Base-by-base conservation (phyloP, 2,888 invertebrate genomes). In the Cinara cedri region DNA sequence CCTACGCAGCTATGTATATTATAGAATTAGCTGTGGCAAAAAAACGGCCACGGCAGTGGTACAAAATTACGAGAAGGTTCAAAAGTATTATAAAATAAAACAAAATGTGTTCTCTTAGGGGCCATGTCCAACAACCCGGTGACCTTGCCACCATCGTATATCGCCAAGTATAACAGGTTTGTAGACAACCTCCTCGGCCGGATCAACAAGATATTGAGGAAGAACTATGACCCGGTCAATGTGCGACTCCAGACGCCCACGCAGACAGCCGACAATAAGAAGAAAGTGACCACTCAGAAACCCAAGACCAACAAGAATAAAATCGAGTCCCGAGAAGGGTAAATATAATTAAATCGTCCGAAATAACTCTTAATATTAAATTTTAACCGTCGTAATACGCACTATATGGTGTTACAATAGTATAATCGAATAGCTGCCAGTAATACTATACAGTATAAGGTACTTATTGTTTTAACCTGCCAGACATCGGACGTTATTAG, bases 171-270 rank as follows among this genome's bases (percentile, higher is more conserved):
- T 87, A 95, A 95, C 87, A 89, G 91, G 83, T 94, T 94, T 86
- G 92, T 94, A 80, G 95, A 95, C 86, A 93, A 91, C 83, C 93
- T 94, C 83, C 88, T 94, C 82, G 90, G 90, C 81, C 89, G 93
- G 83, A 93, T 95, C 87, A 95, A 94, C 86, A 90, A 91, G 83
- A 92, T 94, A 81, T 87, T 95, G 82, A 89, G 91, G 70, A 89
- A 90, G 82, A 93, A 92, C 71, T 95, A 94, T 86, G 94, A 95
- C 85, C 94, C 94, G 0, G 94, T 95, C 81, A 91, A 92, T 82
- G 94, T 95, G 0, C 91, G 91, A 84, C 86, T 93, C 16, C 83
- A 84, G 71, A 88, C 88, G 0, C 88, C 88, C 14, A 86, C 88
- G 26, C 88, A 87, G 13, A 87, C 86, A 82, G 21, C 57, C 2